phyloP scores from a whole-genome alignment of 2,888 invertebrate species.

The Apotomis turbidana region DNA sequence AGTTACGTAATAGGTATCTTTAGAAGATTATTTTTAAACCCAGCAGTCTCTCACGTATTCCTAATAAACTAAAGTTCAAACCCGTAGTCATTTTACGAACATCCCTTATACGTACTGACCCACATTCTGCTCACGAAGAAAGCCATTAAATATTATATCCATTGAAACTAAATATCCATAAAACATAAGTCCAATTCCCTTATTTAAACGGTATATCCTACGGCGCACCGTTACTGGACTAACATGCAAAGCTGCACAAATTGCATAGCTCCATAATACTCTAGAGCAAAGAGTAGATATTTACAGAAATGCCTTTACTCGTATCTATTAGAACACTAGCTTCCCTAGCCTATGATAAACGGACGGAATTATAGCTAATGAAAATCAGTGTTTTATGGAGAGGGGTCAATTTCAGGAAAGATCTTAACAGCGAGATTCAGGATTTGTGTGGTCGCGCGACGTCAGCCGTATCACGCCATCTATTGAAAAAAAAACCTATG shows the following conservation, averaged over 20 bases:
- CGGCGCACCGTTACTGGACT: conserved; percentile 62
- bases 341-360: no score
- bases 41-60: background rate
- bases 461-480: no score
- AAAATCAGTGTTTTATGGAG: no score
- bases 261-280: conserved; percentile 45
- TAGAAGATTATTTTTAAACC: background rate
- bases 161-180: conserved; percentile 53
- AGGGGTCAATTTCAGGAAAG: no score
- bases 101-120: conserved; percentile 36
- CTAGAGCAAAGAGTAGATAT: conserved; percentile 26
- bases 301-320: background rate
- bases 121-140: conserved; percentile 30
- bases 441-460: no score
- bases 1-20: no score
- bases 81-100: conserved; percentile 2
- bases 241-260: conserved; percentile 64
- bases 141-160: conserved; percentile 38
- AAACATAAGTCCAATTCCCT: conserved; percentile 58
- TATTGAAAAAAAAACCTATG: no score
- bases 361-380: no score
- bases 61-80: conserved; percentile 9
- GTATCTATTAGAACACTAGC: no score
- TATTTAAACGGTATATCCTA: conserved; percentile 61
- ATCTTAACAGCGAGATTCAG: no score